A percentile compares a stretch with the other conserved stretches of the same genome.
Conservation (phyloP, 2,888 invertebrate genomes). For the Alviniconcha strummeri region DNA sequence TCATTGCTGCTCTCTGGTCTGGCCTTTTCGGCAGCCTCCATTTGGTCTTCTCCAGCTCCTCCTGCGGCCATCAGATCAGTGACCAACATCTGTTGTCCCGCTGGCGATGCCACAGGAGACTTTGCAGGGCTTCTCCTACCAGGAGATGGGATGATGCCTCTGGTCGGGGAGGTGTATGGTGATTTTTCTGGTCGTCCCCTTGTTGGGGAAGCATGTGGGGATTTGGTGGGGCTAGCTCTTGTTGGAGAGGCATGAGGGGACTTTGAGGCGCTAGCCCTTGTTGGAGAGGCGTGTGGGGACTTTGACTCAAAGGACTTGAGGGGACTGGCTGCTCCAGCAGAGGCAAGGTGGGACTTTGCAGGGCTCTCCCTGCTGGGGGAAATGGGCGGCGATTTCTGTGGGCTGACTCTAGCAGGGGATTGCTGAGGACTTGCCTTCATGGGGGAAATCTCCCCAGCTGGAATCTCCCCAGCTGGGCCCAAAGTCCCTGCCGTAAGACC, state of each 20-base stretch:
- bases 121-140: neutral
- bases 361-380: neutral
- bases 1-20: neutral
- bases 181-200: neutral
- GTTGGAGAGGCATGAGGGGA: conserved; percentile 3
- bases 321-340: neutral
- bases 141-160: neutral
- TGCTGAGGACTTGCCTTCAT: neutral
- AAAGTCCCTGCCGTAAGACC: neutral
- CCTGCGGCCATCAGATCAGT: neutral
- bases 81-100: no score
- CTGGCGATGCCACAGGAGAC: neutral
- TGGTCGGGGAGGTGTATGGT: neutral
- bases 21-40: neutral
- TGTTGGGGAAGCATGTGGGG: conserved; percentile 4
- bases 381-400: conserved; percentile 1
- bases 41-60: neutral
- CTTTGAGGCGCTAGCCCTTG: neutral
- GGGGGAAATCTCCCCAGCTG: neutral
- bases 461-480: neutral
- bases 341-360: no score
- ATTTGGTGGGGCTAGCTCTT: neutral
- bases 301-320: neutral
- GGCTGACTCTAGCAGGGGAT: conserved; percentile 6
- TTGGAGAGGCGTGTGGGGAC: neutral